Evolutionary conservation across 2,888 invertebrate species (phyloP), one percentile per base, ranked within the genome.

Genomic region (Subacronicta megacephala): DNA sequence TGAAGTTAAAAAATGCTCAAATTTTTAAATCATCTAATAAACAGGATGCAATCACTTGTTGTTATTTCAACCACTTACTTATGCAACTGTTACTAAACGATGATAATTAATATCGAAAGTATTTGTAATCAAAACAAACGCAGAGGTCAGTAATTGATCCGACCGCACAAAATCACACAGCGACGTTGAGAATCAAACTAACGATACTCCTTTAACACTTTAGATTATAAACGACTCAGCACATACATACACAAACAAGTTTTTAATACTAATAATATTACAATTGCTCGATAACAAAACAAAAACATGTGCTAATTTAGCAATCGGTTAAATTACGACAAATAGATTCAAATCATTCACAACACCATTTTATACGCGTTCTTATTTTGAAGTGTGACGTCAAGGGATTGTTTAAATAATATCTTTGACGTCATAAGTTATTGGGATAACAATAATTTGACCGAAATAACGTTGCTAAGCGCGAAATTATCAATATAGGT

Each of bases 191-290:
- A 63, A 47, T 53, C 64, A 57, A 66, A 85, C 82, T 84, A 81
- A 83, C 70, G 38, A 54, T 26, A 62, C 46, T 61, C 66, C 56
- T 58, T 56, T 64, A 53, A 66, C 59, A 57, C 72, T 74, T 65
- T 55, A 76, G 75, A 77, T 81, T 84, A 82, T 75, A 75, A 76
- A 58, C 45, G 47, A 18, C 23, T 40, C 77, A 64, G 70, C n/a
- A 49, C 55, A 53, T 66, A 75, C n/a, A n/a, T 41, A 38, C 57
- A 62, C 59, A 62, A 72, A 73, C 72, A 74, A 72, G 67, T 78
- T 77, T 74, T 77, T 72, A 76, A 78, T 73, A 70, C 56, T 77
- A 81, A 80, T 75, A 83, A 77, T 78, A 78, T 65, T 67, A 78
- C 73, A 79, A 78, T 77, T 69, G 69, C 59, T 68, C 53, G 81